Base-by-base conservation (phyloP, 2,888 invertebrate genomes). In the Mimachlamys varia region DNA sequence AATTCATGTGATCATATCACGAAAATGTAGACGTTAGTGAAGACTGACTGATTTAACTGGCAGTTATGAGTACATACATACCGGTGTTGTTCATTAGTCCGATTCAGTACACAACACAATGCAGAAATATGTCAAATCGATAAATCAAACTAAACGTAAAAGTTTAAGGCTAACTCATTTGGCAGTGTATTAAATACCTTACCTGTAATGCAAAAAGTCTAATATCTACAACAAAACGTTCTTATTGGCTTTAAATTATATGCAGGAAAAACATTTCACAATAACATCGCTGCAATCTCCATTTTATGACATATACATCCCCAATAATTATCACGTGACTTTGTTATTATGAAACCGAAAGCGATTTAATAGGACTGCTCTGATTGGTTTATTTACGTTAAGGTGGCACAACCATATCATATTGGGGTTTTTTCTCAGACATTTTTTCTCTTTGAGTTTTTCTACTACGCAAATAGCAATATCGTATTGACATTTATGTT, bases 321-420 rank as follows among this genome's bases (percentile, higher is more conserved):
- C 76, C 76, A 76, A 76, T 76, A 27, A 76, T 12, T 76, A 76
- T 76, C 76, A 76, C 76, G 76, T 76, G 76, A 76, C 76, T 76
- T 76, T 76, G 76, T 76, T 76, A 76, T 76, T 76, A 76, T 76
- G 33, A 76, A 76, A 76, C 76, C 76, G 76, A 76, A 76, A 76
- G 76, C 76, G 76, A 76, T 76, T 33, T 76, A 33, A 10, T 27
- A 76, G 76, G 33, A 76, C 4, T 27, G 1, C 33, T 76, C 76
- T 33, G 33, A 76, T 76, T 76, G 76, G 76, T 33, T 33, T 13
- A 76, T 76, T 19, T 33, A 33, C 12, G 33, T 76, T 76, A 76
- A 76, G 76, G 76, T 76, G 76, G 76, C 76, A 33, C 22, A 27
- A 76, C 19, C 58, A n/a, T 55, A 50, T 50, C 53, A 53, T 10